These are phyloP conservation scores for Ceuthmochares aereus DNA, from an alignment of 2,113 vertebrate genomes.

Conservation along the genomic window DNA sequence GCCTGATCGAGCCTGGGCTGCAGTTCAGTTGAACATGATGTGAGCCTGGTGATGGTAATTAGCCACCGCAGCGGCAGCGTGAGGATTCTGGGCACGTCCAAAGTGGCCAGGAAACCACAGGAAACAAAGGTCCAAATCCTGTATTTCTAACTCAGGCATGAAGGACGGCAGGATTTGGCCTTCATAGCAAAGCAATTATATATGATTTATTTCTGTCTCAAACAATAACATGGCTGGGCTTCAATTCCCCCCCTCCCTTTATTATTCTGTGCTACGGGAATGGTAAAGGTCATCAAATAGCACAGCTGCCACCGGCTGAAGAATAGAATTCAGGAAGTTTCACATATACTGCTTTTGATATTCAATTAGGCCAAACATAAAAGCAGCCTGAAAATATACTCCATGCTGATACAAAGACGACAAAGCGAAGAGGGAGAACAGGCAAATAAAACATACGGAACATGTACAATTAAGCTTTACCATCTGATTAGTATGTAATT, in stretches of 20 bases:
- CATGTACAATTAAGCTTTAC: conserved; percentile 34
- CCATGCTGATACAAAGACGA: conserved; percentile 51
- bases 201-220: conserved; percentile 61
- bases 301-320: conserved; percentile 33
- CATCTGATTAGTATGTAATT: conserved; percentile 68
- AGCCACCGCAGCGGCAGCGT: not conserved
- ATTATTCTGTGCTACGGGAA: conserved; percentile 50
- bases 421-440: conserved; percentile 32
- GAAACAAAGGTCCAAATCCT: conserved; percentile 64
- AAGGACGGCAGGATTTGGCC: conserved; percentile 65
- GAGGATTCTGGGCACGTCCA: conserved; percentile 42
- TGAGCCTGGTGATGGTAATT: conserved; percentile 7
- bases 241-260: conserved; percentile 40
- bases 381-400: conserved; percentile 50
- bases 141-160: conserved; percentile 62
- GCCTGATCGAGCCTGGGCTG: not conserved
- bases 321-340: conserved; percentile 54
- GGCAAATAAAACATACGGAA: conserved; percentile 47
- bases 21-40: not conserved
- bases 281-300: conserved; percentile 58
- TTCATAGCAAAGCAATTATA: conserved; percentile 58
- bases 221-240: conserved; percentile 64
- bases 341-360: conserved; percentile 41
- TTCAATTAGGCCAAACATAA: conserved; percentile 47
- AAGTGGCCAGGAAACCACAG: conserved; percentile 54